These are phyloP conservation scores for Ochropleura plecta DNA, from an alignment of 2,888 invertebrate species.

Conservation along the genomic window DNA sequence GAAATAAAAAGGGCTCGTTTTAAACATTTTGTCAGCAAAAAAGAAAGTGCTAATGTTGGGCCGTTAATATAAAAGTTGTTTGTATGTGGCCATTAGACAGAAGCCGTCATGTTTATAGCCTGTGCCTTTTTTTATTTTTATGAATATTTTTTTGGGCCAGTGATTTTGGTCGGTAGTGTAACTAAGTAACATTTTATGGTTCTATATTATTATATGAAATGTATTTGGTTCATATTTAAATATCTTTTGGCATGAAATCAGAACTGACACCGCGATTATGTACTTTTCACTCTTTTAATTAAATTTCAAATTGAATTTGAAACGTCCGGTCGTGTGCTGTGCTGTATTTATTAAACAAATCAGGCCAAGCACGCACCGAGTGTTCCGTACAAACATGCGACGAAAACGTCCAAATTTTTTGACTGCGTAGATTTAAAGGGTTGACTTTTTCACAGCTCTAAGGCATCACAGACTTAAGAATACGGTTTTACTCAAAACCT, in stretches of 20 bases:
- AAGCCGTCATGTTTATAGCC: slow-evolving; percentile 58
- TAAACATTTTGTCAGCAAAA: slow-evolving; percentile 62
- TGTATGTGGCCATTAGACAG: slow-evolving; percentile 55
- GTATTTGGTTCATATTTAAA: neutral
- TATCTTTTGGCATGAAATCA: neutral
- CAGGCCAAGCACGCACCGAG: no score
- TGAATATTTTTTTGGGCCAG: slow-evolving; percentile 27
- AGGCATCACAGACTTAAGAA: no score
- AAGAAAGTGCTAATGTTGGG: slow-evolving; percentile 59
- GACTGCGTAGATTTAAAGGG: no score
- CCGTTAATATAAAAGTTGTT: slow-evolving; percentile 62
- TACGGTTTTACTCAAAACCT: no score
- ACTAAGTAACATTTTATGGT: neutral
- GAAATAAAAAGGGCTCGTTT: slow-evolving; percentile 55
- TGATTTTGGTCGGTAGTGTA: slow-evolving; percentile 19
- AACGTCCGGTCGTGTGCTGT: no score
- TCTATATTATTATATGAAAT: neutral
- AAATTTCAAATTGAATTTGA: neutral
- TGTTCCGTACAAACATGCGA: no score
- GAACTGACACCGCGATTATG: neutral
- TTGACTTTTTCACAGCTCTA: no score
- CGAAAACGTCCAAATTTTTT: no score
- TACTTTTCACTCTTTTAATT: neutral
- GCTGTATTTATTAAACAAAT: no score
- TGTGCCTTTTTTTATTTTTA: slow-evolving; percentile 26